Evolutionary conservation across 2,888 invertebrate genomes (phyloP).

Genomic region (Microctonus hyperodae): DNA sequence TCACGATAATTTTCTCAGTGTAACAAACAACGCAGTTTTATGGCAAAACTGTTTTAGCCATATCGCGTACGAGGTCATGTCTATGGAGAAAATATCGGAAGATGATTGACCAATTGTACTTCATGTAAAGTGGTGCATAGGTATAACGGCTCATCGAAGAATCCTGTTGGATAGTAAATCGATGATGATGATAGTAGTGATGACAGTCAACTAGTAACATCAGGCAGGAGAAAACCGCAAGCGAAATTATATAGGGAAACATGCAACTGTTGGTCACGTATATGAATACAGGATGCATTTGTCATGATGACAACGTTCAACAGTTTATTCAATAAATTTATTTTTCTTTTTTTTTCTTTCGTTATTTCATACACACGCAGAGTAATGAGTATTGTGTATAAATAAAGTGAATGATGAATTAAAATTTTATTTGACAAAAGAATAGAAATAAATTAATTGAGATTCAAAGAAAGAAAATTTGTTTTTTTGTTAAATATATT

Average conservation of each 20-base stretch:
- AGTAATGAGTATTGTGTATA: too few species aligned
- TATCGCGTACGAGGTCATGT: too few species aligned
- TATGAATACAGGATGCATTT: slow-evolving; percentile 30
- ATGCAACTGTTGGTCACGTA: slow-evolving; percentile 25
- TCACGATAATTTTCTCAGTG: too few species aligned
- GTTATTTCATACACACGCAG: too few species aligned
- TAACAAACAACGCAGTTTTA: too few species aligned
- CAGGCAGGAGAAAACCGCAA: slow-evolving; percentile 16
- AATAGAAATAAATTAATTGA: too few species aligned
- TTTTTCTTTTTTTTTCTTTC: slow-evolving; percentile 23
- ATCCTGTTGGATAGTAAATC: slow-evolving; percentile 16
- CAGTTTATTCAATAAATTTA: slow-evolving; percentile 18
- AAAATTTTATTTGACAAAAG: too few species aligned
- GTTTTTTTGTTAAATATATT: too few species aligned
- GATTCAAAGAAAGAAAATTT: too few species aligned
- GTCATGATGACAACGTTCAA: slow-evolving; percentile 6
- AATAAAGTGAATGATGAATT: too few species aligned
- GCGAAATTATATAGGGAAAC: slow-evolving; percentile 25
- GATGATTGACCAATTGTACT: slow-evolving; percentile 29
- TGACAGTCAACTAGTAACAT: not conserved
- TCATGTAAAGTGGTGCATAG: not conserved
- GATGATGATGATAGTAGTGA: not conserved
- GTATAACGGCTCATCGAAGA: slow-evolving; percentile 26
- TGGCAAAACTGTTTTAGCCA: too few species aligned
- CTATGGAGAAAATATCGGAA: too few species aligned